Base-by-base conservation (phyloP, 53 echinoderm and acorn worm species). In the Arbacia lixula region DNA sequence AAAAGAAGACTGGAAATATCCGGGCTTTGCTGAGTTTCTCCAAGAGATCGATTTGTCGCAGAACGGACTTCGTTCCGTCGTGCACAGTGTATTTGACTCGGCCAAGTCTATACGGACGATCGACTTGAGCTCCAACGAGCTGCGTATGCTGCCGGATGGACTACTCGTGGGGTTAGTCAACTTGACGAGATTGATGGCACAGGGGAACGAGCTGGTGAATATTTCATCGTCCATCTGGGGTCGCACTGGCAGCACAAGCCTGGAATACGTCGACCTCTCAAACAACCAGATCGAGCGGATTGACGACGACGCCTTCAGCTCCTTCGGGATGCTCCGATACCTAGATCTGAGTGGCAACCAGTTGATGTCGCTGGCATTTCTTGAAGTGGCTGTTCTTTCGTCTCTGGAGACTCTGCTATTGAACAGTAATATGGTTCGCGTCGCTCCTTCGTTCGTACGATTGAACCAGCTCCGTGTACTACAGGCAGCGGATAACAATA, bases 181-280 rank as follows among this genome's bases (percentile, higher is more conserved):
- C 64, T 50, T 81, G 41, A 81, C 82, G n/a, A 81, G 63, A n/a
- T 81, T 81, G 20, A 40, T 37, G n/a, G 82, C 82, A n/a, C 82
- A 81, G 1, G 64, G 62, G 41, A 81, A 81, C 41, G 63, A 31
- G 4, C 46, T 81, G 19, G 82, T 81, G 6, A 63, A 81, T 81
- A 81, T 81, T 63, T 81, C 82, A 81, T 19, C 21, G 17, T 40
- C 29, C 62, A 63, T 81, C 19, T 81, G 82, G 82, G 78, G 78
- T 24, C 29, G 12, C 46, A 46, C 46, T 14, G n/a, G n/a, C n/a
- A 43, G 22, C 19, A 28, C 64, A 39, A 81, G 82, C 39, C 50
- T 81, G 43, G 63, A 81, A 63, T 49, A 63, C 50, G 33, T 81
- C 82, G 43, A 81, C 82, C 19, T 81, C 1, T 36, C 82, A 42